Evolutionary conservation across 2,113 vertebrate species (phyloP).

Genomic region (Aldabrachelys gigantea): DNA sequence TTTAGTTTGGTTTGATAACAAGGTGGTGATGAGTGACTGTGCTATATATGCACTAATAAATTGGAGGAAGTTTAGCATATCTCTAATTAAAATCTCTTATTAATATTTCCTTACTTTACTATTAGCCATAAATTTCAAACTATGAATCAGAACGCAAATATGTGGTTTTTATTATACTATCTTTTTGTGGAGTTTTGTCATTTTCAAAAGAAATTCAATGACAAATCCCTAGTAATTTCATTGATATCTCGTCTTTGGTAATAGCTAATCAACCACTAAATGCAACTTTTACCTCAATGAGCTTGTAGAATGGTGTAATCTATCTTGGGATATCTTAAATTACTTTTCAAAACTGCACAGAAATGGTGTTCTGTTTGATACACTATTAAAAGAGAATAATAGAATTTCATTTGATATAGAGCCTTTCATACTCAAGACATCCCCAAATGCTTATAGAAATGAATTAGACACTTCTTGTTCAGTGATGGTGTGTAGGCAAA

Average conservation of each 20-base stretch:
- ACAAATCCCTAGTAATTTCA: conserved; percentile 37
- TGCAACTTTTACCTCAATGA: conserved; percentile 38
- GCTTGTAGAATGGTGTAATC: conserved; percentile 32
- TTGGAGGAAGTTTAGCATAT: background rate
- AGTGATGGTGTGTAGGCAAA: conserved; percentile 58
- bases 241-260: conserved; percentile 44
- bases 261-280: conserved; percentile 30
- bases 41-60: background rate
- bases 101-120: background rate
- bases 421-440: conserved; percentile 30
- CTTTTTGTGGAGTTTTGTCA: conserved; percentile 12
- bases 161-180: background rate
- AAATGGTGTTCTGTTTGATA: conserved; percentile 30
- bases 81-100: background rate
- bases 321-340: conserved; percentile 57
- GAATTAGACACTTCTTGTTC: conserved; percentile 64
- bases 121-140: background rate
- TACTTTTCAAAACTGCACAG: conserved; percentile 33
- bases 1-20: background rate
- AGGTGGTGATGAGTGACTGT: background rate
- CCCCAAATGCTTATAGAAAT: conserved; percentile 41
- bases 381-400: conserved; percentile 53
- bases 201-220: conserved; percentile 20
- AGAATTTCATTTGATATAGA: conserved; percentile 52
- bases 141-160: background rate